Conservation (phyloP, 2,888 invertebrate species). For the Lasius platythorax region DNA sequence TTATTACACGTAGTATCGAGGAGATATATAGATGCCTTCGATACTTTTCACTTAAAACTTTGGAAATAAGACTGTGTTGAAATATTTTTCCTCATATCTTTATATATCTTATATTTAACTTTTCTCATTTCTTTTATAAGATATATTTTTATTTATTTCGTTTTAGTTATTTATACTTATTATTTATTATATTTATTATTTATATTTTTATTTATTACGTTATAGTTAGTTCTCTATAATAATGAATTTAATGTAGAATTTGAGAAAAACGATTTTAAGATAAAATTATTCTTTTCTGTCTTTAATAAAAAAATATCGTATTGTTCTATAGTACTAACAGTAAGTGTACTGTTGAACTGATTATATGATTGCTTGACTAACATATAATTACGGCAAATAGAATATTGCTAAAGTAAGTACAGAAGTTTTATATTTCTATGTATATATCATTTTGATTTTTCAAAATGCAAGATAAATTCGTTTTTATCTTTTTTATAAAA, state of each 20-base stretch:
- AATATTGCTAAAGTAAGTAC: background rate
- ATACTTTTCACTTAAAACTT: conserved; percentile 18
- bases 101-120: background rate
- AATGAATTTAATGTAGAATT: background rate
- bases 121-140: background rate
- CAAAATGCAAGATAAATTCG: background rate
- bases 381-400: background rate
- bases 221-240: background rate
- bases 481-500: background rate
- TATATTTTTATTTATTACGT: too few relatives aligned
- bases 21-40: background rate
- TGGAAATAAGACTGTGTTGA: background rate
- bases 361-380: background rate
- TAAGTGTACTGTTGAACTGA: background rate
- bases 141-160: background rate
- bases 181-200: too few relatives aligned
- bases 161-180: too few relatives aligned
- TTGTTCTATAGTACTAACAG: background rate
- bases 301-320: background rate
- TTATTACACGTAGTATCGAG: background rate
- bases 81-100: background rate
- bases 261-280: background rate
- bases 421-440: background rate
- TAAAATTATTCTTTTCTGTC: background rate
- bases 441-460: background rate